A percentile compares a stretch with the other conserved stretches of the same genome.
Conservation (phyloP, 2,888 invertebrate genomes). For the Plutella xylostella region DNA sequence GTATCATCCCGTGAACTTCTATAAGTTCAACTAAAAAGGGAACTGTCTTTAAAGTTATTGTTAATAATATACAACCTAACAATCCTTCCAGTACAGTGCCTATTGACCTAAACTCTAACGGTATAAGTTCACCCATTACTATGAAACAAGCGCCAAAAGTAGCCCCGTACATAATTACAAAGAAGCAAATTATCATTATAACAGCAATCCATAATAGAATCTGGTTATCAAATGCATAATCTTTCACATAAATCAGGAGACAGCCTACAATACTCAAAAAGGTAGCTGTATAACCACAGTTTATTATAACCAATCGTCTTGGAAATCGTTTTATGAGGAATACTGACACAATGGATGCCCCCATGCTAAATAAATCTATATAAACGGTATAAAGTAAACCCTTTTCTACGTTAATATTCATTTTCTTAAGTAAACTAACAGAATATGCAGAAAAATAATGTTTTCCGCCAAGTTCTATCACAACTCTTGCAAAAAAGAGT, state of each 20-base stretch:
- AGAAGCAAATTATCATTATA: too few relatives aligned
- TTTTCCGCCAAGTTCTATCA: neutral
- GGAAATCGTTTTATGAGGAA: neutral
- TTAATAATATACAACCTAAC: neutral
- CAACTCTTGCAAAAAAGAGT: neutral
- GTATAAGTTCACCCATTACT: neutral
- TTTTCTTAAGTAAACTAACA: neutral
- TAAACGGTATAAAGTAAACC: too few relatives aligned
- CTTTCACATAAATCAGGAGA: too few relatives aligned
- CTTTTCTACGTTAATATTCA: too few relatives aligned
- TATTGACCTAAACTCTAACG: constrained; percentile 11
- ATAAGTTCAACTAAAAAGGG: constrained; percentile 4
- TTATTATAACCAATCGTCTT: neutral
- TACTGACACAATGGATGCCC: neutral
- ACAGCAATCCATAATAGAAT: too few relatives aligned
- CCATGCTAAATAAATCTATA: neutral
- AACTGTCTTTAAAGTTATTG: neutral
- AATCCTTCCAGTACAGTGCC: constrained; percentile 10
- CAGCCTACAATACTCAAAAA: neutral
- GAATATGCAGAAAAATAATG: neutral
- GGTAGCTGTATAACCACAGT: neutral
- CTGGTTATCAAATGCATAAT: too few relatives aligned
- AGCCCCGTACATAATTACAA: neutral
- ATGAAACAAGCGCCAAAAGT: neutral
- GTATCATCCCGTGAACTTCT: constrained; percentile 8